These are phyloP conservation scores for Cordilura impudica DNA, from an alignment of 2,888 invertebrate species.

Conservation along the genomic window DNA sequence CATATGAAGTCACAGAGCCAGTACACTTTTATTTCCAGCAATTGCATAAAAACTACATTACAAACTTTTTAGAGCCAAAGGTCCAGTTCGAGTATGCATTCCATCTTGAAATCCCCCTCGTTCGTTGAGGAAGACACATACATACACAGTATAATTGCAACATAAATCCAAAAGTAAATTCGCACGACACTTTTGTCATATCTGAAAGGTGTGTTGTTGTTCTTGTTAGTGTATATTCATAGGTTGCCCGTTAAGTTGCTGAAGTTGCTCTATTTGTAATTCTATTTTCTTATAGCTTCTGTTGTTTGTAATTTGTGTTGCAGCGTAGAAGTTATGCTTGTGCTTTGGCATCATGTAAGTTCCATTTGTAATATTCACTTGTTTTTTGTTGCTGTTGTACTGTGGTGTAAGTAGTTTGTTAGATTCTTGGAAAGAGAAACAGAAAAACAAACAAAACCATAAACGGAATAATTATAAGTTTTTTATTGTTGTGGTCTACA, in stretches of 20 bases:
- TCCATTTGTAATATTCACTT: conserved; percentile 59
- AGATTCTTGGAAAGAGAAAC: conserved; percentile 32
- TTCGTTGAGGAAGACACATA: conserved; percentile 50
- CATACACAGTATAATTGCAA: conserved; percentile 51
- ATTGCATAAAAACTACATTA: conserved; percentile 16
- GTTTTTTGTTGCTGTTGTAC: conserved; percentile 30
- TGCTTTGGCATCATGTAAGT: conserved; percentile 44
- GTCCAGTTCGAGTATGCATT: conserved; percentile 45
- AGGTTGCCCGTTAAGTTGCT: conserved; percentile 56
- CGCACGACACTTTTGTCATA: conserved; percentile 55
- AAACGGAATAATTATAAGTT: conserved; percentile 33
- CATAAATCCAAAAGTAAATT: conserved; percentile 55
- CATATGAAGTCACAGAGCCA: conserved; percentile 13
- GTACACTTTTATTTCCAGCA: conserved; percentile 37
- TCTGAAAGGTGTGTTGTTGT: conserved; percentile 2
- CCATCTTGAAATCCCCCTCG: not conserved
- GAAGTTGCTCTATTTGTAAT: conserved; percentile 51
- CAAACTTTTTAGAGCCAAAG: conserved; percentile 33
- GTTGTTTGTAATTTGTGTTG: conserved; percentile 28
- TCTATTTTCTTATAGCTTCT: conserved; percentile 48
- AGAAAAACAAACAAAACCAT: conserved; percentile 22
- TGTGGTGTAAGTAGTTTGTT: conserved; percentile 50
- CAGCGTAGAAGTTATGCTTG: conserved; percentile 14
- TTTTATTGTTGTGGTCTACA: conserved; percentile 1
- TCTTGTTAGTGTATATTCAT: conserved; percentile 54